Evolutionary conservation across 2,888 invertebrate genomes (phyloP), one percentile per base, ranked within the genome.

Genomic region (Leptinotarsa rubiginosa): DNA sequence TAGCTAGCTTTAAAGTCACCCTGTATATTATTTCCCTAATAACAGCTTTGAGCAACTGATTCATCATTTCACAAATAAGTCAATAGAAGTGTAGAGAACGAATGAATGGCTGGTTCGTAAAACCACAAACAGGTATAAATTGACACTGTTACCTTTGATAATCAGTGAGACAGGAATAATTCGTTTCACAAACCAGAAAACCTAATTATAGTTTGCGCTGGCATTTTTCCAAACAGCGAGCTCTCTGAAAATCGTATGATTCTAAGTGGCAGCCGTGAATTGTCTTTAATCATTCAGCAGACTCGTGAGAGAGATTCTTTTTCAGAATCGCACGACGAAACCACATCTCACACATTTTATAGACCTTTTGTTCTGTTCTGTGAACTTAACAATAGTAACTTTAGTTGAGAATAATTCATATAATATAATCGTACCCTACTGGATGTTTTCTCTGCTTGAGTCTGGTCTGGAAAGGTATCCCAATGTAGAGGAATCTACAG

Each of bases 181-280:
- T 56, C 41, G 47, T 52, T 54, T 41, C 20, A 16, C 54, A 18
- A 15, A 41, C 15, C 56, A 56, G 54, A 54, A 41, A 68, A 18
- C 18, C 54, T 68, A 56, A 41, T 54, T 56, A 54, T 47, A 68
- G 47, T 56, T 56, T 47, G 22, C 41, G 41, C 47, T 68, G 68
- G 68, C 68, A 41, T 15, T 10, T 13, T 20, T 68, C 68, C 68
- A 68, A 31, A 54, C 47, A 41, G 41, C 16, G 54, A n/a, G 20
- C 68, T 56, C 56, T 68, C n/a, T 31, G 18, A 12, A 13, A 20
- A 56, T 56, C 54, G 62, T 62, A 62, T 68, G 68, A 68, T 56
- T 68, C 54, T 12, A 50, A 54, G 56, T 68, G 20, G 1, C 54
- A 54, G 20, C 47, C 54, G 54, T 68, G 47, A 13, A 54, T 41